A percentile compares a stretch with the other conserved stretches of the same genome.
Evolutionary conservation across 2,797 vertebrate species (phyloP).

Genomic region (Arremon brunneinucha): DNA sequence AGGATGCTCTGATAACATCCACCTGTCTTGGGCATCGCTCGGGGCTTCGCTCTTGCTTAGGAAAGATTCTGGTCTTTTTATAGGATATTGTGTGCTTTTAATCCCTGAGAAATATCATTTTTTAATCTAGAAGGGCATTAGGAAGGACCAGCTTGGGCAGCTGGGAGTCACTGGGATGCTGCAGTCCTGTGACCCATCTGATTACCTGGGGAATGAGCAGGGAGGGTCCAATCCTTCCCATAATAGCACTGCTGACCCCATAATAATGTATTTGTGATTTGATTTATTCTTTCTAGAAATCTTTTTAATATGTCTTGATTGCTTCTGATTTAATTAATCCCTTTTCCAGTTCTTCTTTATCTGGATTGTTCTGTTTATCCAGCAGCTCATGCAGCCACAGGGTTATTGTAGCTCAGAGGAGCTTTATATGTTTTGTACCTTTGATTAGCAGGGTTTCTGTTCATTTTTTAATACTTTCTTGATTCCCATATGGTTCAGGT

Average conservation of each 20-base stretch:
- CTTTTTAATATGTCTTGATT: neutral
- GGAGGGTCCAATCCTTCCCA: neutral
- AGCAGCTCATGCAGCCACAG: neutral
- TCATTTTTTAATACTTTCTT: neutral
- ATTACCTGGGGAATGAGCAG: neutral
- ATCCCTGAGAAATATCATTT: neutral
- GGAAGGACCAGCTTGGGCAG: neutral
- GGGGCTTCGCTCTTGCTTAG: neutral
- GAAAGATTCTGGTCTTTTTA: neutral
- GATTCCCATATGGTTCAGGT: neutral
- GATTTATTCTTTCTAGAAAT: conserved; percentile 19
- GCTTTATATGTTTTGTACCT: neutral
- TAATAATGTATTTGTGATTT: neutral
- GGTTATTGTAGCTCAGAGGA: neutral
- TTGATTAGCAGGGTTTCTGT: neutral
- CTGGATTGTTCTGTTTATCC: neutral
- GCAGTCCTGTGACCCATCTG: neutral
- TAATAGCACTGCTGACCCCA: neutral
- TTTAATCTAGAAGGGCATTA: neutral
- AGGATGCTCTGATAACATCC: neutral
- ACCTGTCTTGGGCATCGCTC: neutral
- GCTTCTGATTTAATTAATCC: conserved; percentile 10
- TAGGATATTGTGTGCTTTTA: neutral
- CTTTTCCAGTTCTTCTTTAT: neutral
- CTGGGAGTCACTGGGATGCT: neutral